A percentile compares a stretch with the other conserved stretches of the same genome.
phyloP scores from a whole-genome alignment of 2,113 vertebrate species.

The Burhinus oedicnemus region DNA sequence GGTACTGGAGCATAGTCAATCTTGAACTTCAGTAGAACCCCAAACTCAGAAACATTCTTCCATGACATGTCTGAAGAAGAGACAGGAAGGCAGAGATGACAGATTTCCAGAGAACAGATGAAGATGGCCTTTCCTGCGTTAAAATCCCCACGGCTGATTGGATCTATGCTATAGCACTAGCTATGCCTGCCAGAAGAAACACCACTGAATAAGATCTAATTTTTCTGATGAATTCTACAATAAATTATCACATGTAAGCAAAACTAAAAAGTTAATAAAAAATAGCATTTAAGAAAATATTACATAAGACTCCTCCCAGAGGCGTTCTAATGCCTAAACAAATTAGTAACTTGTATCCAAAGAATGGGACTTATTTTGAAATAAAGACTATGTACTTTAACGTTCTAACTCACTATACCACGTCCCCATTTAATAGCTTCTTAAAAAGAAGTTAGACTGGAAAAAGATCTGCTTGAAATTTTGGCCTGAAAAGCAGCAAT shows the following conservation, averaged over 20 bases:
- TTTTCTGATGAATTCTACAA: background rate
- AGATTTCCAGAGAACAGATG: background rate
- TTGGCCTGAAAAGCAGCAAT: background rate
- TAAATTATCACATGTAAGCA: background rate
- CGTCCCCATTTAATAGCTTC: background rate
- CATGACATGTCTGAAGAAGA: background rate
- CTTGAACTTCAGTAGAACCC: background rate
- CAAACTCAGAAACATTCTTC: background rate
- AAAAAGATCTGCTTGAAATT: background rate
- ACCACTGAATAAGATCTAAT: background rate
- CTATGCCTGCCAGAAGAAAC: background rate
- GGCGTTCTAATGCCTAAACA: background rate
- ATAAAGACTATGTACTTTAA: background rate
- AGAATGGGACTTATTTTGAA: background rate
- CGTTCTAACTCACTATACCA: background rate
- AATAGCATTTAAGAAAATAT: background rate
- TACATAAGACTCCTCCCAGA: background rate
- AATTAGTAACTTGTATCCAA: background rate
- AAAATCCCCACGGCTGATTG: background rate
- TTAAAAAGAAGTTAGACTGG: background rate
- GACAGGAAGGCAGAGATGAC: background rate
- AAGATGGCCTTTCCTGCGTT: background rate
- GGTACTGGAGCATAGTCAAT: background rate
- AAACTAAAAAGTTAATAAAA: background rate
- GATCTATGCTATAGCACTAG: background rate